Evolutionary conservation across 2,888 invertebrate genomes (phyloP), one percentile per base, ranked within the genome.

Genomic region (Caenorhabditis zanzibari): DNA sequence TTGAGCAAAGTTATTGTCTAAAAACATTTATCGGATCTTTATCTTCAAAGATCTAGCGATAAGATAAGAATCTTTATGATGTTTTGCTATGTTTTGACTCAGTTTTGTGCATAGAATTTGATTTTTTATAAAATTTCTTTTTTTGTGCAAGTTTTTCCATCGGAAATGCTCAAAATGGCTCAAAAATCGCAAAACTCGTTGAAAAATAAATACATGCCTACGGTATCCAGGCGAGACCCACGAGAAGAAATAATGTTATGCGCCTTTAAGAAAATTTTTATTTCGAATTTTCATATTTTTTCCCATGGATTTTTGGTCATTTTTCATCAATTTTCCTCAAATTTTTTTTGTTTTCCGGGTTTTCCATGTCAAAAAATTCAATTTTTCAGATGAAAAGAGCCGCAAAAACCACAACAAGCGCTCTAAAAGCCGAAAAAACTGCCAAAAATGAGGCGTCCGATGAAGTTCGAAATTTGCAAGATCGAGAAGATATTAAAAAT

Each of bases 201-300:
- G n/a, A n/a, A n/a, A n/a, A n/a, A n/a, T n/a, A n/a, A n/a, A n/a
- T n/a, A n/a, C n/a, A n/a, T n/a, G n/a, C 2, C 14, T 44, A 44
- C 44, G 44, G 44, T 52, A 32, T 58, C 58, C 19, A 16, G n/a
- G 32, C 35, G 32, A 58, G 32, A 58, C 58, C 35, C 58, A n/a
- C 19, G 12, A 12, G 26, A 26, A 12, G 14, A 12, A 24, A 16
- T 1, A 5, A 10, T 9, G 0, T 16, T n/a, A 10, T 52, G 66
- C 66, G 66, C 66, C 49, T 52, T 66, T 66, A 52, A 66, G 14
- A 26, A 16, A 16, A 19, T 6, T 24, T 24, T 26, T 47, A 19
- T 16, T 47, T 44, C 6, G 24, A 0, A n/a, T 59, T 32, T 32
- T 59, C n/a, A 5, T 26, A 14, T 1, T 26, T 26, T 26, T 54